Evolutionary conservation across 2,797 vertebrate genomes (phyloP).

Genomic region (Iguana delicatissima): DNA sequence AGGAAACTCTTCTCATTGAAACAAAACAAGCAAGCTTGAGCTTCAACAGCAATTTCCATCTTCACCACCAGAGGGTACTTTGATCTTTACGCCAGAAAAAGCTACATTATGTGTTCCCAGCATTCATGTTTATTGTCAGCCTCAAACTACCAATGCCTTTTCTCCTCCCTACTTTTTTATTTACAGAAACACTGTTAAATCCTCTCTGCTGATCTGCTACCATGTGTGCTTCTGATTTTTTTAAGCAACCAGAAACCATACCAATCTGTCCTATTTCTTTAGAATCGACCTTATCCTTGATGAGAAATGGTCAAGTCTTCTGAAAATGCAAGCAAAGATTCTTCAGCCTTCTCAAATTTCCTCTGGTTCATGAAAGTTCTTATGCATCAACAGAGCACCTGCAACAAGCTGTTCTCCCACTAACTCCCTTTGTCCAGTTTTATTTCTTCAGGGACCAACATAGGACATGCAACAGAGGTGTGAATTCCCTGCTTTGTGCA

Average conservation of each 20-base stretch:
- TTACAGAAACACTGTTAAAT: conserved; percentile 40
- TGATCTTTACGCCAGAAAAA: conserved; percentile 7
- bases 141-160: background rate
- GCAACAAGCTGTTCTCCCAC: conserved; percentile 40
- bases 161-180: background rate
- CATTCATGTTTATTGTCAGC: background rate
- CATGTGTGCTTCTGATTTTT: conserved; percentile 22
- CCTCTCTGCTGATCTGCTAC: conserved; percentile 16
- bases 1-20: conserved; percentile 16
- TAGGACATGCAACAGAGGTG: background rate
- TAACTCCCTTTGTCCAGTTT: conserved; percentile 46
- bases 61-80: background rate
- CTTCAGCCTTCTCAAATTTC: conserved; percentile 37
- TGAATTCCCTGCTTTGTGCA: background rate
- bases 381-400: conserved; percentile 26
- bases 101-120: background rate
- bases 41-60: conserved; percentile 3
- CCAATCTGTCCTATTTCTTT: conserved; percentile 30
- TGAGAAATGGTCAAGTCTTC: background rate
- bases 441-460: background rate
- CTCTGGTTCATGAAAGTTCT: conserved; percentile 37
- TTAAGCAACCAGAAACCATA: conserved; percentile 25
- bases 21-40: background rate
- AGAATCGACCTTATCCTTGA: background rate
- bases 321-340: background rate